These are phyloP conservation scores for Lacanobia wlatinum DNA, from an alignment of 2,888 invertebrate species.

Conservation along the genomic window DNA sequence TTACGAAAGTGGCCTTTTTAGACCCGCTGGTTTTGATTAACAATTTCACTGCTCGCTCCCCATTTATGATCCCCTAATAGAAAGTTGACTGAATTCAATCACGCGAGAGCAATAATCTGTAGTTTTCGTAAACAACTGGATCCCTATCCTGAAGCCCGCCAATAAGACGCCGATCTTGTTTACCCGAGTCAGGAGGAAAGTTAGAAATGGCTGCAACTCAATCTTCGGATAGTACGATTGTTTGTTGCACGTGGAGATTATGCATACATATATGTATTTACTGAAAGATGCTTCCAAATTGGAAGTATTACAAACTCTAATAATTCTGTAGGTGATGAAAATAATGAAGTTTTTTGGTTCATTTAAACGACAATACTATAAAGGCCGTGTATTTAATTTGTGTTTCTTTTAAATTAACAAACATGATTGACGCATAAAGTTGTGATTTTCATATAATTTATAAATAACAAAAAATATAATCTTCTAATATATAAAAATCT, in stretches of 20 bases:
- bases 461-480: no score
- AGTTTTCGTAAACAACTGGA: constrained; percentile 62
- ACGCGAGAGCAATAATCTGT: constrained; percentile 45
- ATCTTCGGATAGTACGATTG: constrained; percentile 3
- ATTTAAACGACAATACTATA: background rate
- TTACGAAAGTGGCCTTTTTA: no score
- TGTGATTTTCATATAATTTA: no score
- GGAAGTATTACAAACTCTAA: background rate
- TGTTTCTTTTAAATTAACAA: no score
- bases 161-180: constrained; percentile 55
- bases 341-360: background rate
- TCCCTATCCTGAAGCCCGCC: constrained; percentile 43
- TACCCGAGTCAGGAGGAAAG: constrained; percentile 3
- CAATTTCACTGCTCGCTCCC: constrained; percentile 8
- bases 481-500: no score
- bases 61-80: constrained; percentile 44
- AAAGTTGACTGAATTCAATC: constrained; percentile 55
- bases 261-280: no score
- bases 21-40: background rate
- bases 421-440: no score
- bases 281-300: background rate
- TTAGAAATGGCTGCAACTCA: constrained; percentile 15
- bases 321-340: background rate
- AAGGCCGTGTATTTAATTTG: no score
- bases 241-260: background rate